phyloP scores from a whole-genome alignment of 2,888 invertebrate species.

The Trachelus stipa region DNA sequence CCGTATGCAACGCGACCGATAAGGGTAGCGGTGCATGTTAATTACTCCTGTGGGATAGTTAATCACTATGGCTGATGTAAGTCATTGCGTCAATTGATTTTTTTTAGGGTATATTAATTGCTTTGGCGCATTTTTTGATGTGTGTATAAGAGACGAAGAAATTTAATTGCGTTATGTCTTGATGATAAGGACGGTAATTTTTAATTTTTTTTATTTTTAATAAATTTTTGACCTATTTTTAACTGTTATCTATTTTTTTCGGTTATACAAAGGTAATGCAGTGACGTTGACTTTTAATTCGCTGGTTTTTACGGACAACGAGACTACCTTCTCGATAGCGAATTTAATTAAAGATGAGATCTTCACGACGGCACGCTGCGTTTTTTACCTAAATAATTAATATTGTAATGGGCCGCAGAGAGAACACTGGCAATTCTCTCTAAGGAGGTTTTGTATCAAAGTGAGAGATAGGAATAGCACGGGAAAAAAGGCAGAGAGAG shows the following conservation, averaged over 20 bases:
- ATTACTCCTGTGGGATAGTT: slow-evolving; percentile 38
- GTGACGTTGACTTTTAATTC: background rate
- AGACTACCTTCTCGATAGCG: slow-evolving; percentile 38
- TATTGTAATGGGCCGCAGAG: slow-evolving; percentile 51
- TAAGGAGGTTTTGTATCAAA: slow-evolving; percentile 12
- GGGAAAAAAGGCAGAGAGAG: slow-evolving; percentile 15
- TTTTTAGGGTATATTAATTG: background rate
- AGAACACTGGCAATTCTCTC: slow-evolving; percentile 10
- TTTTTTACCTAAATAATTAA: slow-evolving; percentile 58
- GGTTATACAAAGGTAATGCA: background rate
- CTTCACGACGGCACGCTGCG: slow-evolving; percentile 50
- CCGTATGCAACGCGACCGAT: slow-evolving; percentile 29
- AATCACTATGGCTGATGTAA: slow-evolving; percentile 31
- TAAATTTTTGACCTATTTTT: background rate
- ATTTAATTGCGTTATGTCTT: background rate
- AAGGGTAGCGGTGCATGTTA: slow-evolving; percentile 41
- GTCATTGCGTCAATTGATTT: slow-evolving; percentile 25
- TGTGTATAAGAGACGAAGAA: background rate
- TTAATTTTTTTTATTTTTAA: background rate
- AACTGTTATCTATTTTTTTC: background rate
- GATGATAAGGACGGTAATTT: background rate
- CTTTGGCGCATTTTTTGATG: background rate
- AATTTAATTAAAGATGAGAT: slow-evolving; percentile 61
- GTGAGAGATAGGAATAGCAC: slow-evolving; percentile 23
- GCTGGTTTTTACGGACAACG: background rate